phyloP scores from a whole-genome alignment of 2,113 vertebrate genomes.

The Apodemus speciosus region DNA sequence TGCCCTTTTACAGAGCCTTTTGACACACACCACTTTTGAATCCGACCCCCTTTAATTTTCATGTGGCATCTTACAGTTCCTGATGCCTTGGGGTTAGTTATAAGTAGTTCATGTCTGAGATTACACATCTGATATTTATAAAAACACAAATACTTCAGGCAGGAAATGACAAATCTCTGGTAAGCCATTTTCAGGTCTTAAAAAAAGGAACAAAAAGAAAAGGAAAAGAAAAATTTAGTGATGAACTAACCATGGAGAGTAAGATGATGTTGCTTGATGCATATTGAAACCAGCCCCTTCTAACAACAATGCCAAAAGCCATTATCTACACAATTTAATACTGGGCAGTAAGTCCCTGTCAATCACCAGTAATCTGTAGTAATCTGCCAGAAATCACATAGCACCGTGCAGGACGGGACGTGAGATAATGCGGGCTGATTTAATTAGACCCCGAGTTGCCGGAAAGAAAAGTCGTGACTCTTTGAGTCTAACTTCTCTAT shows the following conservation, averaged over 20 bases:
- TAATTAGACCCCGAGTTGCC: conserved; percentile 68
- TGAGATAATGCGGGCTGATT: conserved; percentile 73
- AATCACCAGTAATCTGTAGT: conserved; percentile 67
- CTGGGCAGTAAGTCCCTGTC: conserved; percentile 54
- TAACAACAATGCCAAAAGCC: conserved; percentile 73
- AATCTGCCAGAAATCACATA: conserved; percentile 20
- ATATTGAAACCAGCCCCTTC: conserved; percentile 67
- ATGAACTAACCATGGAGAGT: conserved; percentile 75
- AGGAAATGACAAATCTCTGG: conserved; percentile 77
- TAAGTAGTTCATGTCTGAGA: conserved; percentile 72
- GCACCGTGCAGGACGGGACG: not conserved
- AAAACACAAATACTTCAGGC: conserved; percentile 68
- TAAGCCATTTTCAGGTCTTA: conserved; percentile 77
- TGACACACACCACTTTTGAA: conserved; percentile 69
- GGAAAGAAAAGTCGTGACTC: conserved; percentile 53
- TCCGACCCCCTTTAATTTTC: conserved; percentile 73
- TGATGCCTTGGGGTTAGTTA: conserved; percentile 74
- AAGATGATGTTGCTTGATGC: conserved; percentile 65
- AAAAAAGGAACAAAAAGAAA: conserved; percentile 43
- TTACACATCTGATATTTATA: conserved; percentile 73
- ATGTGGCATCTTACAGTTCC: conserved; percentile 59
- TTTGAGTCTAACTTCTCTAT: conserved; percentile 62
- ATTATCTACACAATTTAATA: conserved; percentile 74
- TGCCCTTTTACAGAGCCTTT: conserved; percentile 54
- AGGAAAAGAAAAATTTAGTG: conserved; percentile 60